Percentiles rank a stretch among this genome's conserved stretches.
These are phyloP conservation scores for Neoscelio sp. DNA, from an alignment of 2,888 invertebrate species.

Conservation along the genomic window DNA sequence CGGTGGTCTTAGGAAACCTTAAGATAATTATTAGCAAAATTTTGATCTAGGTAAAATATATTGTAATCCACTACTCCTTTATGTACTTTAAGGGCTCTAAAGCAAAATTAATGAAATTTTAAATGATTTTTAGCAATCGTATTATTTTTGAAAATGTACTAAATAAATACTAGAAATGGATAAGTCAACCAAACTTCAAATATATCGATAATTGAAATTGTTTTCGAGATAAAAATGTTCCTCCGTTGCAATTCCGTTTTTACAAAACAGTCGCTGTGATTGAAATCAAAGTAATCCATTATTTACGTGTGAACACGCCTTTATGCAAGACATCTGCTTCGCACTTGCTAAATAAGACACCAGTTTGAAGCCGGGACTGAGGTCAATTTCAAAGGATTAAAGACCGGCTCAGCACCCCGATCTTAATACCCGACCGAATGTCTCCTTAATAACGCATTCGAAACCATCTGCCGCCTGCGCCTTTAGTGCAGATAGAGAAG, in stretches of 20 bases:
- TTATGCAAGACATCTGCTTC: conserved; percentile 64
- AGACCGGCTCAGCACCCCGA: conserved; percentile 70
- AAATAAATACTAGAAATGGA: too few relatives aligned
- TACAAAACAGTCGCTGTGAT: conserved; percentile 46
- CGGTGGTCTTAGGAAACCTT: conserved; percentile 6
- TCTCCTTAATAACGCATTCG: conserved; percentile 61
- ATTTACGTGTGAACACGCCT: conserved; percentile 65
- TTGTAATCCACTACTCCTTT: too few relatives aligned
- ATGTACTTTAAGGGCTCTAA: too few relatives aligned
- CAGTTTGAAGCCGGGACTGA: conserved; percentile 53
- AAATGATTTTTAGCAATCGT: too few relatives aligned
- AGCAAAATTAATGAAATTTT: too few relatives aligned
- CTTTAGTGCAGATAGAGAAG: conserved; percentile 20
- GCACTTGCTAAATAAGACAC: conserved; percentile 65
- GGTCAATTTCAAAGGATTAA: conserved; percentile 74
- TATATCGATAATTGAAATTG: too few relatives aligned
- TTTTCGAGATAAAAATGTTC: neutral
- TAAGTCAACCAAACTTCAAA: too few relatives aligned
- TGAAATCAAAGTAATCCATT: conserved; percentile 62
- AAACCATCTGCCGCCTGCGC: conserved; percentile 50
- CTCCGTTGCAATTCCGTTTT: conserved; percentile 28
- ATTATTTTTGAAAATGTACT: too few relatives aligned
- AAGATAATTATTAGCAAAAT: neutral
- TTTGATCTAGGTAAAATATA: too few relatives aligned
- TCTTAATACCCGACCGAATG: conserved; percentile 54